Conservation (phyloP, 2,888 invertebrate genomes). For the Ophioninae sp. region DNA sequence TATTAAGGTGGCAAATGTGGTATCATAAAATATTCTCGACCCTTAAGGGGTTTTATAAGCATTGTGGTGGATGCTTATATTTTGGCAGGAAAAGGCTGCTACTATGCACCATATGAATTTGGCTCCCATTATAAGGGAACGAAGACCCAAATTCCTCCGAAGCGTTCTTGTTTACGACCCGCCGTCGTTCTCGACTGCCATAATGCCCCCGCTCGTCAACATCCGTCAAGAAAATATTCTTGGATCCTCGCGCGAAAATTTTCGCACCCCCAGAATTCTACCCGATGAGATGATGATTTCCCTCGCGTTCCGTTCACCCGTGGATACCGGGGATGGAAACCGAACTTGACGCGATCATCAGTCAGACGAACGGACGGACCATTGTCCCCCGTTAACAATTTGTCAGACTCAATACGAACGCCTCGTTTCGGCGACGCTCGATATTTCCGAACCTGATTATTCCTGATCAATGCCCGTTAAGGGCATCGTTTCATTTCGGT, state of each 20-base stretch:
- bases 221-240: not conserved
- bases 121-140: constrained; percentile 31
- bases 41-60: constrained; percentile 31
- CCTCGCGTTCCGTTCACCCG: not conserved
- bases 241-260: not conserved
- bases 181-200: constrained; percentile 44
- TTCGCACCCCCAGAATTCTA: constrained; percentile 1
- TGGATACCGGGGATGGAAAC: not conserved
- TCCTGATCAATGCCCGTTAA: not conserved
- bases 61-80: constrained; percentile 15
- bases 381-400: not conserved
- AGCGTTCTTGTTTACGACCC: constrained; percentile 47
- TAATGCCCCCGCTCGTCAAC: constrained; percentile 5
- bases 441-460: not conserved
- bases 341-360: not conserved
- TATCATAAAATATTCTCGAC: constrained; percentile 50
- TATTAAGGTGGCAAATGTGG: constrained; percentile 54
- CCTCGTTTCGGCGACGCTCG: not conserved
- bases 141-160: not conserved
- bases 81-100: constrained; percentile 31
- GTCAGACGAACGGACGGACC: not conserved
- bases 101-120: constrained; percentile 18
- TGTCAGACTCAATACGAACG: not conserved
- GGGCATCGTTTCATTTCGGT: not conserved
- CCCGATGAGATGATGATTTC: not conserved